These are phyloP conservation scores for Cataglyphis hispanica DNA, from an alignment of 1,140 invertebrate species.

Conservation along the genomic window DNA sequence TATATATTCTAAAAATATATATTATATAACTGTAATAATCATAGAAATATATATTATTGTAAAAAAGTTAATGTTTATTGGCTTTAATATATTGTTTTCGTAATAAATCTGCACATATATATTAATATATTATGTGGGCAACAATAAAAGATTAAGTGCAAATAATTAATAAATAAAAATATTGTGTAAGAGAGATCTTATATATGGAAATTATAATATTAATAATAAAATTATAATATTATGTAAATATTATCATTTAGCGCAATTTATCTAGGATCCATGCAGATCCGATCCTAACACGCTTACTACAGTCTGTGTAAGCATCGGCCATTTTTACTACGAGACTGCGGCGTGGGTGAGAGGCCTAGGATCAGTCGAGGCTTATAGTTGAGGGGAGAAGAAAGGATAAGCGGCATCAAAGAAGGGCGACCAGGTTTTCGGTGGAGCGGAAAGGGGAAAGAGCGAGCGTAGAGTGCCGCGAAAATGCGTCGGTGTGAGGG, in stretches of 20 bases:
- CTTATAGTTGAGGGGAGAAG: conserved; percentile 14
- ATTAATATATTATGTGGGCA: neutral
- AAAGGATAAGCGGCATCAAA: conserved; percentile 8
- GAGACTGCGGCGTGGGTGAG: conserved; percentile 81
- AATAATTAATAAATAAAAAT: neutral
- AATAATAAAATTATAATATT: no score
- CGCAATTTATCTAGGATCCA: neutral
- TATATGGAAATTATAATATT: no score
- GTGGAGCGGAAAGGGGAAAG: conserved; percentile 69
- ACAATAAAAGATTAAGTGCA: neutral
- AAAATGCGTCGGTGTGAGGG: conserved; percentile 56
- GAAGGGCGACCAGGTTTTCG: conserved; percentile 61
- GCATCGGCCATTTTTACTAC: conserved; percentile 83
- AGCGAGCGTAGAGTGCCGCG: conserved; percentile 48
- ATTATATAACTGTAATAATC: neutral
- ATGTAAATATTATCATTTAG: neutral
- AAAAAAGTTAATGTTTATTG: neutral
- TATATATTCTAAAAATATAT: neutral
- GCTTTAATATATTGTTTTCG: neutral
- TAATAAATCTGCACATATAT: neutral
- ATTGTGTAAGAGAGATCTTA: neutral
- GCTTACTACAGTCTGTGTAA: conserved; percentile 74
- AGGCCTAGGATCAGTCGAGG: conserved; percentile 79
- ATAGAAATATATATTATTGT: neutral
- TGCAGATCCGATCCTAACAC: conserved; percentile 60